Evolutionary conservation across 2,113 vertebrate species (phyloP).

Genomic region (Carollia perspicillata): DNA sequence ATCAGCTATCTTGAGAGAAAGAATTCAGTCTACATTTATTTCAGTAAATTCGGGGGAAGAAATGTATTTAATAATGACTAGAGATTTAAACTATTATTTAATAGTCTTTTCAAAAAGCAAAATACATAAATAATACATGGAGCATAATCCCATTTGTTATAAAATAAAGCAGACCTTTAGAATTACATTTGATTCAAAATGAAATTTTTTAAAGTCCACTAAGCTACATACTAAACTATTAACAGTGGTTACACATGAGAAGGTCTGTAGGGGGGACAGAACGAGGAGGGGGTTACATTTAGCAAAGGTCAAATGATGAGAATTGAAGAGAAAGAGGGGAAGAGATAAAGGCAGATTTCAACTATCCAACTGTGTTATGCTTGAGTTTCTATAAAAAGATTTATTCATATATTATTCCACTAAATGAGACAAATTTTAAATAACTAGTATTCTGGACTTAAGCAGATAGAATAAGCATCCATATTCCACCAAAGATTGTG

Average conservation of each 20-base stretch:
- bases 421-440: neutral
- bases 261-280: neutral
- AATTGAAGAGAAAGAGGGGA: neutral
- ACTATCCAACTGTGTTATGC: neutral
- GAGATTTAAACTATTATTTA: conserved; percentile 37
- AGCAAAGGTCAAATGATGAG: neutral
- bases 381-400: neutral
- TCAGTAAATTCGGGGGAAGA: neutral
- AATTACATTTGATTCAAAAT: conserved; percentile 35
- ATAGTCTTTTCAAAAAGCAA: conserved; percentile 4
- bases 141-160: neutral
- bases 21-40: conserved; percentile 19
- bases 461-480: neutral
- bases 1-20: neutral
- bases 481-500: neutral
- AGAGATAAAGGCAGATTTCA: neutral
- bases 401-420: neutral
- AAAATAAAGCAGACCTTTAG: neutral
- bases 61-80: conserved; percentile 17
- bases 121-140: neutral
- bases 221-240: neutral
- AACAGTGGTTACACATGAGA: neutral
- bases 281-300: rapidly evolving
- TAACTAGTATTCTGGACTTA: neutral
- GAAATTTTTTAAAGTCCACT: neutral